Evolutionary conservation across 2,797 vertebrate species (phyloP), one percentile per base, ranked within the genome.

Genomic region (Gymnoscopelus braueri): DNA sequence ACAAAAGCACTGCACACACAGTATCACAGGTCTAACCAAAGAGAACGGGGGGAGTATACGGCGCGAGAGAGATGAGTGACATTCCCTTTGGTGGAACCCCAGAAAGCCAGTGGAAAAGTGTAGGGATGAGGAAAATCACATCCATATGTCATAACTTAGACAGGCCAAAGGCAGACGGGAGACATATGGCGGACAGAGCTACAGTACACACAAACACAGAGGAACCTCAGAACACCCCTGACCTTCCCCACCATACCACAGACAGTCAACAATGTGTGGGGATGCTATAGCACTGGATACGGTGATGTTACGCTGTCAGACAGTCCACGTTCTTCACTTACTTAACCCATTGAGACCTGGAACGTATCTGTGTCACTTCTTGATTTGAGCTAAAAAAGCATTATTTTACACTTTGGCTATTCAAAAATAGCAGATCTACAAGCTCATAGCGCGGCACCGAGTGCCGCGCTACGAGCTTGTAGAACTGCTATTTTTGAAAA

Each of bases 111-210:
- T 61, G 80, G 85, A 89, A 88, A 87, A 84, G 82, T 85, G 77
- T 81, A 60, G 63, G 84, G 82, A 87, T 78, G 81, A 85, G 74
- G 78, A 86, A 92, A 93, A 93, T 93, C 83, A 84, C 87, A 89
- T 88, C 89, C 89, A 90, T 92, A 91, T 90, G 91, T 79, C 83
- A 86, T 79, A 86, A 85, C 70, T 86, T 75, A 80, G 88, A 87
- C 77, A 79, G 69, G 69, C 71, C 51, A 74, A 74, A 68, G 60
- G 69, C 74, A 58, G 63, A 54, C 69, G 50, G 62, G 67, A 84
- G 67, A 71, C 60, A 61, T 15, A 58, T 23, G 71, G 69, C 73
- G 80, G 72, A 69, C 49, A 67, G 58, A 70, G 55, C 62, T 78
- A 65, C 76, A 44, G 39, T 69, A 58, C 26, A 73, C 63, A 79